A percentile compares a stretch with the other conserved stretches of the same genome.
phyloP scores from a whole-genome alignment of 2,888 invertebrate species.

The Phengaris alcon region DNA sequence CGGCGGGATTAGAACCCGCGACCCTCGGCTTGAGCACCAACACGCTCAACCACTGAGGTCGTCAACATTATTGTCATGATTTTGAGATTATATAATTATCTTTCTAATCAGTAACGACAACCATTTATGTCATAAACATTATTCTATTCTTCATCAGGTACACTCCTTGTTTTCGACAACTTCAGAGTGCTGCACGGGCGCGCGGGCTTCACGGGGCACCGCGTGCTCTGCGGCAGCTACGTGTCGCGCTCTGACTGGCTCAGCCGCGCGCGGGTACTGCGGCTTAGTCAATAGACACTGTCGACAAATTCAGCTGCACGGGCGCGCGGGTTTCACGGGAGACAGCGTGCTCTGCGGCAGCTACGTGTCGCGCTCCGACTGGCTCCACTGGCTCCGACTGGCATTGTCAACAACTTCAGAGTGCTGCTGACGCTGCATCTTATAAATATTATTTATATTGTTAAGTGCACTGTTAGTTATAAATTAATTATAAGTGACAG shows the following conservation, averaged over 20 bases:
- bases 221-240: conserved; percentile 86
- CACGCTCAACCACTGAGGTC: no score
- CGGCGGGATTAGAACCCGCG: no score
- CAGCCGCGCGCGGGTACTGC: conserved; percentile 76
- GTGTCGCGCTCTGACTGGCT: conserved; percentile 84
- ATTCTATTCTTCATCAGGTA: conserved; percentile 65
- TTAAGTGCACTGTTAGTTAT: no score
- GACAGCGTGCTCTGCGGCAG: conserved; percentile 83
- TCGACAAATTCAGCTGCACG: neutral
- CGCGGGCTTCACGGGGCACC: conserved; percentile 82
- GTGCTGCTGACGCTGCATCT: neutral
- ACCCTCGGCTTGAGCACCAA: no score
- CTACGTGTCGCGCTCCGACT: conserved; percentile 86
- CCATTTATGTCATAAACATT: neutral
- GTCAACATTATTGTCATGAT: neutral
- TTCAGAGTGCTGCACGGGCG: conserved; percentile 89
- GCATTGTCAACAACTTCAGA: neutral
- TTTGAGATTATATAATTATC: neutral
- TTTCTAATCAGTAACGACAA: neutral
- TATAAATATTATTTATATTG: no score
- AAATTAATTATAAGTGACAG: no score
- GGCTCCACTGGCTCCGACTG: conserved; percentile 80
- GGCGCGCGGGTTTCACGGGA: conserved; percentile 80
- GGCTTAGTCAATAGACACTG: conserved; percentile 51
- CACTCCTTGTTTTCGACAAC: conserved; percentile 86